phyloP scores from a whole-genome alignment of 2,888 invertebrate genomes.

The Orthosia cruda region DNA sequence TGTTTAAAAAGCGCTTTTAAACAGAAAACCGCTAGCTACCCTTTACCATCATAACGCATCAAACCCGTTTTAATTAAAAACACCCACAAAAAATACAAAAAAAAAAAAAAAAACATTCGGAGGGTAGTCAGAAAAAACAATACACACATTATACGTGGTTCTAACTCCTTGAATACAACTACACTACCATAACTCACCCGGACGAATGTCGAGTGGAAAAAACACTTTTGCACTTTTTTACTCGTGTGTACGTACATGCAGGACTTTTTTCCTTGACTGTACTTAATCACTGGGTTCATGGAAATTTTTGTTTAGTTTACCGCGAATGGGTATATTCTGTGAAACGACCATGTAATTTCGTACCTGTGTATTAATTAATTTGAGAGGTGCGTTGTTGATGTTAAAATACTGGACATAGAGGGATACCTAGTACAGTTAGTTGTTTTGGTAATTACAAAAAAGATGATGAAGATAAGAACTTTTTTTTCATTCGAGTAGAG shows the following conservation, averaged over 20 bases:
- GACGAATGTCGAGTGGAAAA: slow-evolving; percentile 66
- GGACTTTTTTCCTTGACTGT: slow-evolving; percentile 54
- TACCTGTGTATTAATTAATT: slow-evolving; percentile 28
- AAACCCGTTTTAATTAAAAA: slow-evolving; percentile 54
- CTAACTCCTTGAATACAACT: slow-evolving; percentile 64
- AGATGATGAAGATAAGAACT: background rate
- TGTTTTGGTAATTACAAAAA: background rate
- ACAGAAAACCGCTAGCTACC: background rate
- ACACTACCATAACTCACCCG: slow-evolving; percentile 66
- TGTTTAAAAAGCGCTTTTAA: background rate
- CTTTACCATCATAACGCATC: background rate
- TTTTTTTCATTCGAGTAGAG: background rate
- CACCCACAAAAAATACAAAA: slow-evolving; percentile 30
- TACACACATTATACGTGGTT: slow-evolving; percentile 39
- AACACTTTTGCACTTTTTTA: slow-evolving; percentile 67
- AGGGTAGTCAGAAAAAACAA: slow-evolving; percentile 29
- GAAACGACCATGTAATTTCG: slow-evolving; percentile 42
- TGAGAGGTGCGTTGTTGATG: slow-evolving; percentile 1
- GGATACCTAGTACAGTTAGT: background rate
- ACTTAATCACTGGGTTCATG: slow-evolving; percentile 68
- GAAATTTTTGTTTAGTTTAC: slow-evolving; percentile 54
- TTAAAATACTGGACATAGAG: background rate
- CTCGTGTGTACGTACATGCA: slow-evolving; percentile 56
- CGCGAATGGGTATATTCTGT: slow-evolving; percentile 39
- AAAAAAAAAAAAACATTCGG: slow-evolving; percentile 12